Evolutionary conservation across 2,113 vertebrate species (phyloP), one percentile per base, ranked within the genome.

Genomic region (Hippolais icterina): DNA sequence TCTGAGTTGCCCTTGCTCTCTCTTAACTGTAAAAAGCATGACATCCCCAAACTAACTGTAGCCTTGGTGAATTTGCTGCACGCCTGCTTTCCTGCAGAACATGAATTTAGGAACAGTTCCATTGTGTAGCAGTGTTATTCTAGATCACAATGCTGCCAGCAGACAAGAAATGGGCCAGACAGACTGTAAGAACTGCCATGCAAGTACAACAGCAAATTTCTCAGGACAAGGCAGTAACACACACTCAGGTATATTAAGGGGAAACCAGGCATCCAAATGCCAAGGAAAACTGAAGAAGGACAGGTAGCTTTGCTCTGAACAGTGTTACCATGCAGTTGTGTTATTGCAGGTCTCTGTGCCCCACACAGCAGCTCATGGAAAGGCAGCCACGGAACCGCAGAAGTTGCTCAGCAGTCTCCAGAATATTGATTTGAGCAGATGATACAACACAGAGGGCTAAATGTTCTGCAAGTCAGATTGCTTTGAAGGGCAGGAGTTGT

Each of bases 311-410:
- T 50, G 61, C 54, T 7, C 23, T 19, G 10, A 31, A 24, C 2
- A 5, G 29, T 4, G 52, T 18, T 41, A 42, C 44, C 31, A 21
- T 1, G 49, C 27, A 63, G 37, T 10, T 42, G 25, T 42, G 47
- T 29, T 65, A 14, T 6, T 37, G 72, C 52, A 78, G 31, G 16
- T 49, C 27, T 49, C 60, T 59, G 28, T 42, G 47, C 72, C 35
- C 53, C 50, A 60, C 41, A 41, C 0, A 85, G 41, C 0, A 85
- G 41, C 31, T n/a, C 11, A 8, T 5, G 41, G 31, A 56, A 83
- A 75, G 61, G 57, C 49, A 29, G 49, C 33, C 23, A 49, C 0
- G 0, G 41, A 52, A 33, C 0, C 0, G 2, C 69, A 74, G 39
- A 31, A 84, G n/a, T 3, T 41, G 81, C 74, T 46, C 65, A 24